Base-by-base conservation (phyloP, 2,888 invertebrate species). In the Synanthedon myopaeformis region DNA sequence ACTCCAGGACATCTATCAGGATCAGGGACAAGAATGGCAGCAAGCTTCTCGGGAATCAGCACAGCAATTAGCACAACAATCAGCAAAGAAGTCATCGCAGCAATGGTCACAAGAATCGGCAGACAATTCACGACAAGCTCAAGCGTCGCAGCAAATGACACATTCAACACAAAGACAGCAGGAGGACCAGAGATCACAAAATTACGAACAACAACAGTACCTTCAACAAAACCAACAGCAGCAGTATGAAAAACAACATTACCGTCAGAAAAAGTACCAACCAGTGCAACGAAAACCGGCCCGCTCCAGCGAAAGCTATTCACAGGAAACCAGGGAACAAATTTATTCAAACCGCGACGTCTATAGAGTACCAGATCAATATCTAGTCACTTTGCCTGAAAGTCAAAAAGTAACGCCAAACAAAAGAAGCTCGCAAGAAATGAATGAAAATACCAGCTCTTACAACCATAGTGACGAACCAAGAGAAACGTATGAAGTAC, bases 1-100 rank as follows among this genome's bases (percentile, higher is more conserved):
- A 10, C 58, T 69, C 55, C 72, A 75, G 50, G 10, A 28, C 45
- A 5, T 23, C 23, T 10, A 8, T 45, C 45, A 13, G 10, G 6
- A 10, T 10, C 35, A 35, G 14, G 28, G 41, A 52, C 35, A 50
- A 51, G 51, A 45, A 42, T 45, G 6, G 4, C 5, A 41, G 13
- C 52, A 55, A 49, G 51, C 13, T 8, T 35, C 10, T 3, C 13
- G 14, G 45, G 13, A 45, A 45, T 45, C 35, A 1, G 35, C 35
- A 35, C 35, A 35, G 10, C 35, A 35, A 35, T 8, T 5, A 1
- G 23, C 10, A 8, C 6, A 35, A 10, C 23, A 23, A n/a, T n/a
- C n/a, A n/a, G n/a, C n/a, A n/a, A n/a, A n/a, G n/a, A n/a, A n/a
- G 23, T 23, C 35, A 35, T 35, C 35, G 35, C 35, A 45, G n/a